phyloP scores from a whole-genome alignment of 2,113 vertebrate species.

The Lanius collurio region DNA sequence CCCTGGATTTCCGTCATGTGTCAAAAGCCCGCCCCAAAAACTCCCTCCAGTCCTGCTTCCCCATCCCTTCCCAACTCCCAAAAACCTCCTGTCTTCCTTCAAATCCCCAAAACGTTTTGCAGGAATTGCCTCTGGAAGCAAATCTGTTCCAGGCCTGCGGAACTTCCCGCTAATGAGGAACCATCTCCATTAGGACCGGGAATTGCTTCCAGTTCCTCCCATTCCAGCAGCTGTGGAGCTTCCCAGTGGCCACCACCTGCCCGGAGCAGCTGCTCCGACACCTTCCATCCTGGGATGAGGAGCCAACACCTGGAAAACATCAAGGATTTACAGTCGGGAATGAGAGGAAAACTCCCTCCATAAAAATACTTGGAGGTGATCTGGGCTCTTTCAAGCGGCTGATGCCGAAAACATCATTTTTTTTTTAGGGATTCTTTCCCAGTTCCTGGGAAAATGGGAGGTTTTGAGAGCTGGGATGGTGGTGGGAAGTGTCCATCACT shows the following conservation, averaged over 20 bases:
- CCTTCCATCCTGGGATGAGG: not conserved
- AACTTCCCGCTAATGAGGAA: not conserved
- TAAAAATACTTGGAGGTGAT: slow-evolving; percentile 56
- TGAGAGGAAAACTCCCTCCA: slow-evolving; percentile 4
- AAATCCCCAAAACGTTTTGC: accelerated
- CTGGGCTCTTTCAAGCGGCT: slow-evolving; percentile 41
- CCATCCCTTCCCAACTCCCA: not conserved
- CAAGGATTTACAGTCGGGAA: slow-evolving; percentile 15
- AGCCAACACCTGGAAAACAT: slow-evolving; percentile 75
- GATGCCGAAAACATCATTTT: not conserved
- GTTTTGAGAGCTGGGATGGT: not conserved
- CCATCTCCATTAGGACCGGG: accelerated
- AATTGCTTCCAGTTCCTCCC: not conserved
- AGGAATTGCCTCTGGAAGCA: not conserved
- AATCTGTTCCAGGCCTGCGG: accelerated
- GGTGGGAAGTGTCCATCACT: accelerated
- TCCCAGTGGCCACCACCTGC: not conserved
- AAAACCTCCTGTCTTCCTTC: not conserved
- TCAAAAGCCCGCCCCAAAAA: not conserved
- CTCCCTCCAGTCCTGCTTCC: not conserved
- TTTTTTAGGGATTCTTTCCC: not conserved
- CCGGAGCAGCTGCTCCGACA: not conserved
- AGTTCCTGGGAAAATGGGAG: not conserved
- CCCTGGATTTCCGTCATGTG: accelerated
- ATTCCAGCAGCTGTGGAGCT: not conserved